Conservation (phyloP, 2,797 vertebrate species). For the Poeciliopsis infans region DNA sequence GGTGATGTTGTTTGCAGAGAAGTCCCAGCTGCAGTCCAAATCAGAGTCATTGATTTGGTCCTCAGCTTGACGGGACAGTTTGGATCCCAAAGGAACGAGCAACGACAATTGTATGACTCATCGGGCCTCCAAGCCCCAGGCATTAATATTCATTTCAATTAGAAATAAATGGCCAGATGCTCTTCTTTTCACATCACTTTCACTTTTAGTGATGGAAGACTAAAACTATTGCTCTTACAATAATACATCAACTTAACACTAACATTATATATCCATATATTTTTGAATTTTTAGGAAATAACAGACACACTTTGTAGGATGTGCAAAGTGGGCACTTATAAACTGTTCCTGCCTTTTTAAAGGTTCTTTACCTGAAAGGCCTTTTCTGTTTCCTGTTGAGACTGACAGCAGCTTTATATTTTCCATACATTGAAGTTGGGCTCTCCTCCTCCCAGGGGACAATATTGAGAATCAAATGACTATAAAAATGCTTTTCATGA, state of each 20-base stretch:
- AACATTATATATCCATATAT: conserved; percentile 6
- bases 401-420: conserved; percentile 32
- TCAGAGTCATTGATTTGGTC: conserved; percentile 73
- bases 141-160: conserved; percentile 70
- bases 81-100: conserved; percentile 53
- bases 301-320: conserved; percentile 32
- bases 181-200: conserved; percentile 30
- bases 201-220: neutral
- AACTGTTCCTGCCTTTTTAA: conserved; percentile 24
- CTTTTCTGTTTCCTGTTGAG: conserved; percentile 34
- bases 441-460: conserved; percentile 16
- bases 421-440: conserved; percentile 30
- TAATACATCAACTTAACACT: conserved; percentile 25
- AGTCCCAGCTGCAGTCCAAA: conserved; percentile 70
- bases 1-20: conserved; percentile 52
- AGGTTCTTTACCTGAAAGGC: conserved; percentile 13
- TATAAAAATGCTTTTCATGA: conserved; percentile 22
- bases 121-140: conserved; percentile 59
- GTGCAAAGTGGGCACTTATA: conserved; percentile 36
- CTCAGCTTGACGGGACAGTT: conserved; percentile 58
- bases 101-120: conserved; percentile 59
- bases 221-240: conserved; percentile 19
- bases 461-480: conserved; percentile 39
- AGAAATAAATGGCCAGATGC: conserved; percentile 55
- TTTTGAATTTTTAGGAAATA: conserved; percentile 7